phyloP scores from a whole-genome alignment of 2,113 vertebrate species.

The Rhinopomastus cyanomelas region DNA sequence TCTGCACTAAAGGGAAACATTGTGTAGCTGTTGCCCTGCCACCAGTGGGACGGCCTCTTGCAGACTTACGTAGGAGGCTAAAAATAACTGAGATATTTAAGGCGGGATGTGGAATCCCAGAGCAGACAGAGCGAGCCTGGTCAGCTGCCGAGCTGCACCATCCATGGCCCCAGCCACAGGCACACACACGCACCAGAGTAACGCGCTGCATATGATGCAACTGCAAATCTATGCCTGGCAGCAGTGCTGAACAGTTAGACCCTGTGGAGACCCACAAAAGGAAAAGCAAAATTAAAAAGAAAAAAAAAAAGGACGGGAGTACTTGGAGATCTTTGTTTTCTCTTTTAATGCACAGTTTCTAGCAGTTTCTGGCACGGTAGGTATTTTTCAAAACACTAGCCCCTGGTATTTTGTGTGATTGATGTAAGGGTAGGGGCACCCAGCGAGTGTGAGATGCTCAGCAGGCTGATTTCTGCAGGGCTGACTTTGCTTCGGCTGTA shows the following conservation, averaged over 20 bases:
- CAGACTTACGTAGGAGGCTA: slow-evolving; percentile 92
- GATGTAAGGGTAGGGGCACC: background rate
- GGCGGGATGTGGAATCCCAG: slow-evolving; percentile 92
- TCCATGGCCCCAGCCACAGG: background rate
- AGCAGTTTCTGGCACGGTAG: background rate
- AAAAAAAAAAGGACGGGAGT: background rate
- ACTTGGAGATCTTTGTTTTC: background rate
- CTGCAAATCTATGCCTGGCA: slow-evolving; percentile 39
- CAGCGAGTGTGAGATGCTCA: background rate
- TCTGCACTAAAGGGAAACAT: slow-evolving; percentile 93
- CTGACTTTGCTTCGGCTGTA: background rate
- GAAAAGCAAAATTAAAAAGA: fast-evolving
- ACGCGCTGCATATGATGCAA: slow-evolving; percentile 69
- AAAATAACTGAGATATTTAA: slow-evolving; percentile 99
- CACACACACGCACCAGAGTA: background rate
- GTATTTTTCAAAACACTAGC: background rate
- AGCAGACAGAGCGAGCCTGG: slow-evolving; percentile 82
- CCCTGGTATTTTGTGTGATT: fast-evolving
- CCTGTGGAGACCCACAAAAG: background rate
- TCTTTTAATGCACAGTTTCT: background rate
- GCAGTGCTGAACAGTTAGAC: slow-evolving; percentile 20
- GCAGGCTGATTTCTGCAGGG: background rate
- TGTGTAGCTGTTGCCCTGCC: slow-evolving; percentile 77
- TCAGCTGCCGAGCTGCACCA: slow-evolving; percentile 76
- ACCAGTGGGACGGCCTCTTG: slow-evolving; percentile 82